Base-by-base conservation (phyloP, 2,888 invertebrate species). In the Cataglyphis altisquamis region DNA sequence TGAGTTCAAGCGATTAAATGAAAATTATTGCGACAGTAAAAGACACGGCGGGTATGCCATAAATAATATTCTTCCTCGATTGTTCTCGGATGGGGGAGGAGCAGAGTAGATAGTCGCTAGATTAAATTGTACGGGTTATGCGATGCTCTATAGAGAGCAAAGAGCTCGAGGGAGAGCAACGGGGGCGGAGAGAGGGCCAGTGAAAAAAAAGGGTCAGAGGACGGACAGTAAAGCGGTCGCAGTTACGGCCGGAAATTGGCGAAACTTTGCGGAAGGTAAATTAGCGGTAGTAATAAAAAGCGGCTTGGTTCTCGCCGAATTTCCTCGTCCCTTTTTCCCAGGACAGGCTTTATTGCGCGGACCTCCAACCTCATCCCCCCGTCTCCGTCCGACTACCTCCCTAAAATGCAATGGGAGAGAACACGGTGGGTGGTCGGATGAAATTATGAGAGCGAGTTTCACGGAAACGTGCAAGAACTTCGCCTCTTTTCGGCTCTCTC, bases 261-360 rank as follows among this genome's bases (percentile, higher is more conserved):
- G 90, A 91, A 93, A 92, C 91, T 92, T 92, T 90, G 84, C 82
- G 87, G 88, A 88, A 89, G 89, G 91, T 91, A 91, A 92, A 92
- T 93, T 92, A 92, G 91, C 89, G 89, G 86, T 84, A 82, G 88
- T 89, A 89, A 91, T 92, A 91, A 92, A 92, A 91, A 90, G 87
- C 86, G 87, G 84, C 89, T 87, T 83, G 85, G 86, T 83, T 74
- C 86, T 78, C 80, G 83, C 83, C 72, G 85, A 89, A 82, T 86
- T 87, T 84, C 73, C 66, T 52, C 62, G 41, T 68, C 62, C 75
- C 67, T 72, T 86, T 82, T 73, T 86, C 55, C 45, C 64, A 60
- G 39, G 45, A 62, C 78, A 70, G 45, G 60, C 60, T 80, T 80
- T 80, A 80, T 80, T 80, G 78, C 70, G 60, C 60, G 60, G 32